Evolutionary conservation across 2,888 invertebrate genomes (phyloP).

Genomic region (Oasisia sp.): DNA sequence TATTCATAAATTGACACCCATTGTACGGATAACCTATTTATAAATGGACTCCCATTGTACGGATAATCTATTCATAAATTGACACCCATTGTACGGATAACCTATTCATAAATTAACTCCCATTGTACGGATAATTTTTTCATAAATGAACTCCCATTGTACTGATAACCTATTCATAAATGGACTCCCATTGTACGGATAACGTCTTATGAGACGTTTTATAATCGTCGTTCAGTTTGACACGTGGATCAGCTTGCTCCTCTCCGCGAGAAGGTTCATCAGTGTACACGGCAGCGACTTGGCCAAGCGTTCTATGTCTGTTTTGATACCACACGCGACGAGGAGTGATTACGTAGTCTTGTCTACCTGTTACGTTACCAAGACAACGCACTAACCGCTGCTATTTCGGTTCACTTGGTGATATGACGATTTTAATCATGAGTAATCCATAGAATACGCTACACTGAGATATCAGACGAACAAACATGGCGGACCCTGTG

Average conservation of each 20-base stretch:
- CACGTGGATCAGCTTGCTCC: not conserved
- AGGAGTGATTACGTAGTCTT: not conserved
- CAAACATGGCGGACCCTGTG: not conserved
- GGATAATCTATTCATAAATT: no score
- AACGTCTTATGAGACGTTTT: not conserved
- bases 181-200: no score
- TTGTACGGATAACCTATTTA: no score
- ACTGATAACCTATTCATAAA: no score
- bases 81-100: no score
- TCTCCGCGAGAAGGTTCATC: not conserved
- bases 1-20: no score
- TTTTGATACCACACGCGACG: not conserved
- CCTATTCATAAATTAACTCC: no score
- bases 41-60: no score
- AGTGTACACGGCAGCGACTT: not conserved
- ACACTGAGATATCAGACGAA: not conserved
- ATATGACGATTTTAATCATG: not conserved
- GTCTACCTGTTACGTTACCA: conserved; percentile 6
- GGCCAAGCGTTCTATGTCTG: not conserved
- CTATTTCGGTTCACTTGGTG: not conserved
- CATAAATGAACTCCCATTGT: no score
- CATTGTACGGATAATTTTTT: no score
- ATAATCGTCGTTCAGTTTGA: not conserved
- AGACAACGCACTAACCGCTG: not conserved
- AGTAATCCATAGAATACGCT: not conserved